A percentile compares a stretch with the other conserved stretches of the same genome.
Evolutionary conservation across 2,113 vertebrate genomes (phyloP).

Genomic region (Nothoprocta perdicaria): DNA sequence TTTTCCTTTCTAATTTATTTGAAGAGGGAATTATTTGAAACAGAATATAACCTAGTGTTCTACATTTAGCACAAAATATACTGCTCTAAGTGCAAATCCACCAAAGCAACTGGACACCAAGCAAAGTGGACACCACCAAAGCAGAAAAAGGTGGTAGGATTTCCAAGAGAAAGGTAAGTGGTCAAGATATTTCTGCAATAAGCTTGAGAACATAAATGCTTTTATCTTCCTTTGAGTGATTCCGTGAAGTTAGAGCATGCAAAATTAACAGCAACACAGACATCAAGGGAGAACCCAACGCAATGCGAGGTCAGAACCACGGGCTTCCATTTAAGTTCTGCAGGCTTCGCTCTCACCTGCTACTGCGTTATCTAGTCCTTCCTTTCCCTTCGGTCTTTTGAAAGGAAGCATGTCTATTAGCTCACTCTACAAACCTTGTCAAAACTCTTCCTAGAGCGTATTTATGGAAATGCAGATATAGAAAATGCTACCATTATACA

Average conservation of each 20-base stretch:
- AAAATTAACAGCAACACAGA: neutral
- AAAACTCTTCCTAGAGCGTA: neutral
- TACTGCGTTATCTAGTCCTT: neutral
- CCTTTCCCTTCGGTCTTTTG: neutral
- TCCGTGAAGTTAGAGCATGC: too few relatives aligned
- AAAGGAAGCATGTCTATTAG: neutral
- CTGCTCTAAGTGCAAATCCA: neutral
- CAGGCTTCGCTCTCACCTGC: neutral
- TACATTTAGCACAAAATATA: neutral
- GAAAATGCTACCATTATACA: neutral
- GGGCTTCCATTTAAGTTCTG: neutral
- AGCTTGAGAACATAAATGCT: neutral
- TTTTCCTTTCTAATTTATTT: neutral
- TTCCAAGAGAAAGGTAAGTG: neutral
- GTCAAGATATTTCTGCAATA: neutral
- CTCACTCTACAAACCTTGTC: neutral
- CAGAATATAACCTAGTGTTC: neutral
- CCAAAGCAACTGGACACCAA: too few relatives aligned
- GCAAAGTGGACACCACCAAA: neutral
- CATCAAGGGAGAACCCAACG: neutral
- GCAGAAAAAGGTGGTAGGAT: neutral
- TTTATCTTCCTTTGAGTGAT: neutral
- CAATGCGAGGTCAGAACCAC: rapidly evolving
- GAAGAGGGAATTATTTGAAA: neutral
- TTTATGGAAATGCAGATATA: neutral